Evolutionary conservation across 2,113 vertebrate genomes (phyloP).

Genomic region (Machaerirhynchus nigripectus): DNA sequence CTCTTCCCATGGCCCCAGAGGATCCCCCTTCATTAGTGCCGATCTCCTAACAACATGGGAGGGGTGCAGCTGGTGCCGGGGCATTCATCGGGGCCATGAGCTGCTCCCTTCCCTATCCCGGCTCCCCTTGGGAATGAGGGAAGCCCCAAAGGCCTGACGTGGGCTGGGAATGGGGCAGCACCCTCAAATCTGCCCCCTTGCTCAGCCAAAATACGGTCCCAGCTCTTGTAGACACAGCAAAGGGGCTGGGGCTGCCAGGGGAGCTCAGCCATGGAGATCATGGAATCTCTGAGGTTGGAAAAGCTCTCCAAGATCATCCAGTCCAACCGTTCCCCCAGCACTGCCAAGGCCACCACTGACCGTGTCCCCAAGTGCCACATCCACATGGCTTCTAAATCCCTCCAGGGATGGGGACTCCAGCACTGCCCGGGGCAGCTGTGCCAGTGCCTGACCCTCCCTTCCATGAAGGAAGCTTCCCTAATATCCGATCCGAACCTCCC

Average conservation of each 20-base stretch:
- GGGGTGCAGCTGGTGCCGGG: fast-evolving
- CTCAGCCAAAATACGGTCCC: fast-evolving
- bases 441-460: no score
- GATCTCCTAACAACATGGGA: background rate
- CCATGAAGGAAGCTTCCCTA: background rate
- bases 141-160: background rate
- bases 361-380: background rate
- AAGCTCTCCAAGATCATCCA: background rate
- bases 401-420: background rate
- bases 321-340: no score
- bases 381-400: background rate
- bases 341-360: background rate
- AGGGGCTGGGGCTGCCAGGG: background rate
- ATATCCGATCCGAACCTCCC: background rate
- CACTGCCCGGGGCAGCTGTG: background rate
- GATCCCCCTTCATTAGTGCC: background rate
- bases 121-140: background rate
- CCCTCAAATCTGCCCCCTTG: background rate
- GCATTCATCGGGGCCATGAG: background rate
- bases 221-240: background rate
- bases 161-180: background rate
- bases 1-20: background rate
- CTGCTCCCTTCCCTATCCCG: background rate
- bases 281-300: background rate
- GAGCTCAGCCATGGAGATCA: background rate